Base-by-base conservation (phyloP, 2,113 vertebrate genomes). In the Poecile atricapillus region DNA sequence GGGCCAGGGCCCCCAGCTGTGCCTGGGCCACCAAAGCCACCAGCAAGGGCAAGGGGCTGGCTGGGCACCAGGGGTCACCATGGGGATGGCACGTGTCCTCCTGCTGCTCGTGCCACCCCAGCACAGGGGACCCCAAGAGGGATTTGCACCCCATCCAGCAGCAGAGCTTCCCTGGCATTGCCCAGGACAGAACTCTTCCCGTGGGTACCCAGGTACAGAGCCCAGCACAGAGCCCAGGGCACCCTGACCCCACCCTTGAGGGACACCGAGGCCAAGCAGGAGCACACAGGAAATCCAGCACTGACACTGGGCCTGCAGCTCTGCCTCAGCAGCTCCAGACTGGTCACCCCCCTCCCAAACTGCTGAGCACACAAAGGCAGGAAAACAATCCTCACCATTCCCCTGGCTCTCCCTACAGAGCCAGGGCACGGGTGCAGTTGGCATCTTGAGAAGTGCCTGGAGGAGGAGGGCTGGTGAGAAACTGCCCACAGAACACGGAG, bases 361-460 rank as follows among this genome's bases (percentile, higher is more conserved):
- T 41, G 24, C 39, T 46, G 44, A 30, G 50, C 39, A 19, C 20
- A 52, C 1, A 20, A 30, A 60, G 22, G 43, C 0, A 2, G n/a
- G 28, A 67, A 12, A 25, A 44, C 44, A 71, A 76, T 28, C 33
- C 12, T 13, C 13, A 33, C 10, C 20, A 4, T 22, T 18, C 31
- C 74, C 33, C 63, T 68, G 35, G 33, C 21, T 10, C 31, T 71
- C 49, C 53, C 37, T 68, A 5, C 33, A 67, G 65, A 63, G n/a
- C 20, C 24, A 0, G 0, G 35, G 53, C 8, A 50, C 0, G 0
- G 41, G 58, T 6, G 11, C 31, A 52, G 27, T 3, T 63, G 44
- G 43, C 56, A 55, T 30, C 67, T 28, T 22, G 22, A 70, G 62
- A 41, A 47, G 31, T 31, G 25, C 24, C 62, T 75, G 62, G 39